phyloP scores from a whole-genome alignment of 2,888 invertebrate genomes.

The Caenorhabditis sp. region DNA sequence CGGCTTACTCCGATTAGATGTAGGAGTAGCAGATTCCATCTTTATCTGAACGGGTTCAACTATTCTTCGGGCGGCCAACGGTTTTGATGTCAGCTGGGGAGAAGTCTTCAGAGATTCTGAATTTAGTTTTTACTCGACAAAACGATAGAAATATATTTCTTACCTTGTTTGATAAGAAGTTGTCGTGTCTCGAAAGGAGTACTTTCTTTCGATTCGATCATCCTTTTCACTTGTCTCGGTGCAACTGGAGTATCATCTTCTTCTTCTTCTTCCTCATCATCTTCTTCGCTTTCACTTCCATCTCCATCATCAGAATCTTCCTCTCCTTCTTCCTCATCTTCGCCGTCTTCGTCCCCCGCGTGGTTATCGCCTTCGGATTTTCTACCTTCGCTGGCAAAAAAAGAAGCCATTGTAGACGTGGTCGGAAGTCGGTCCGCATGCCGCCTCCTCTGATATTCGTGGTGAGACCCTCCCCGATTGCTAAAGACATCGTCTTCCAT shows the following conservation, averaged over 20 bases:
- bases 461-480: not conserved
- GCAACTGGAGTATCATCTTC: constrained; percentile 12
- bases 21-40: too few relatives aligned
- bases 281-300: not conserved
- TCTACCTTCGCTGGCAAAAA: not conserved
- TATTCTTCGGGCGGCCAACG: too few relatives aligned
- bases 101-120: too few relatives aligned
- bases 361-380: too few relatives aligned
- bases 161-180: not conserved
- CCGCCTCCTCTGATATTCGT: not conserved
- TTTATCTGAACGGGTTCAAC: too few relatives aligned
- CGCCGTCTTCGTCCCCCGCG: too few relatives aligned
- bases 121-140: too few relatives aligned
- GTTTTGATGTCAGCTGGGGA: too few relatives aligned
- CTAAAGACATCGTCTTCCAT: constrained; percentile 22
- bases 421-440: not conserved
- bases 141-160: too few relatives aligned
- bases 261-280: constrained; percentile 13
- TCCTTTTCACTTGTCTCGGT: not conserved
- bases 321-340: too few relatives aligned
- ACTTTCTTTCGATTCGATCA: not conserved
- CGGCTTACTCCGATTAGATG: too few relatives aligned
- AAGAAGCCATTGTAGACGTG: constrained; percentile 5
- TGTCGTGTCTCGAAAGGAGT: not conserved
- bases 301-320: not conserved